Base-by-base conservation (phyloP, 2,113 vertebrate species). In the Odontesthes bonariensis region DNA sequence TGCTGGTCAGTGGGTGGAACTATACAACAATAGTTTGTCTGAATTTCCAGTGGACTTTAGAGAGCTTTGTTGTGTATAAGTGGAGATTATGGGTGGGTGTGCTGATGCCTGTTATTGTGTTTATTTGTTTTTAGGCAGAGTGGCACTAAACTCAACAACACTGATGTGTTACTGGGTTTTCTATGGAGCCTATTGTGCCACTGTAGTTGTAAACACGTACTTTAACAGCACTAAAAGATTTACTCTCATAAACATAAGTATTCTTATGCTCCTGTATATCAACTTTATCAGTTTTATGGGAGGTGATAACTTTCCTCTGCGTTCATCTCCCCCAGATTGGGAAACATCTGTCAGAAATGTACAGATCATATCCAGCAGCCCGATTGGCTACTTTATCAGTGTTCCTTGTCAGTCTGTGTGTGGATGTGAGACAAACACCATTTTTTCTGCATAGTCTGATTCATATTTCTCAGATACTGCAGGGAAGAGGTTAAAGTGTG, bases 71-170 rank as follows among this genome's bases (percentile, higher is more conserved):
- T 5, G 56, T n/a, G 6, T 47, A 7, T 23, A 40, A 77, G 73
- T 67, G 55, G 47, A 1, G 5, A 20, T 19, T 47, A 60, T 83
- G 42, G 8, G 13, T 53, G 68, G 61, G 7, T 31, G 42, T 66
- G 47, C 40, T 78, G 35, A 64, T 72, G 47, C 14, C 49, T 56
- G 52, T 31, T 65, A 20, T 84, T 79, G 56, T 79, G n/a, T 62
- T 64, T 42, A 33, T 38, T 42, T 12, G 17, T 8, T n/a, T 55
- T 69, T 23, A 0, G n/a, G 7, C 44, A 20, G 20, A 55, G 13
- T 5, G 42, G 11, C 46, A 75, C 56, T 69, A 44, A 60, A 38
- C 6, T 56, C 5, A 67, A 40, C 60, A 66, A 55, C n/a, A 23
- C 7, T 49, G 23, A 56, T 17, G 46, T 62, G 8, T 51, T 52